phyloP scores from a whole-genome alignment of 2,888 invertebrate genomes.

The Shargacucullia verbasci region DNA sequence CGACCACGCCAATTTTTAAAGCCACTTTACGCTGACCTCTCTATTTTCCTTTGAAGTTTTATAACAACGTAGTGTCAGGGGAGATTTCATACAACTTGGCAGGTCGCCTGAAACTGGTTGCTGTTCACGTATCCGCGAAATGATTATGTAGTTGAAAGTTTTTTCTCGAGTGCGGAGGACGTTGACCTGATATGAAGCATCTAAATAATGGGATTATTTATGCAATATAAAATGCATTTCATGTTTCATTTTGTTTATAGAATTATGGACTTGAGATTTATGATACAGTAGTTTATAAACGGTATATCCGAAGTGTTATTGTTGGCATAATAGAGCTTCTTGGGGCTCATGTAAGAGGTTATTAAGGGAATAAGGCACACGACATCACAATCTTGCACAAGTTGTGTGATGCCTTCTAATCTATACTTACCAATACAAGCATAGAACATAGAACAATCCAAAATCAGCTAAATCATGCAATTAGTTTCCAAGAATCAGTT shows the following conservation, averaged over 20 bases:
- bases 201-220: constrained; percentile 61
- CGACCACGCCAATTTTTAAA: constrained; percentile 64
- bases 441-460: no score
- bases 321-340: constrained; percentile 1
- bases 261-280: constrained; percentile 37
- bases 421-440: no score
- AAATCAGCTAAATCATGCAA: no score
- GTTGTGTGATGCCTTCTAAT: no score
- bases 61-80: constrained; percentile 24
- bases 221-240: constrained; percentile 59
- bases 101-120: constrained; percentile 52
- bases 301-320: constrained; percentile 12
- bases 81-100: constrained; percentile 36
- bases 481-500: no score
- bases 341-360: constrained; percentile 11
- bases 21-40: constrained; percentile 56
- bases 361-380: no score
- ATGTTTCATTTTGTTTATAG: constrained; percentile 38
- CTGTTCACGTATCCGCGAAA: constrained; percentile 50
- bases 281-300: constrained; percentile 28
- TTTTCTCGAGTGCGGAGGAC: constrained; percentile 52
- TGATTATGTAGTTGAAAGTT: constrained; percentile 52
- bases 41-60: constrained; percentile 41
- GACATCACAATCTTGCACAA: no score
- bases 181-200: constrained; percentile 62